Base-by-base conservation (phyloP, 2,797 vertebrate species). In the Sylvia borin region DNA sequence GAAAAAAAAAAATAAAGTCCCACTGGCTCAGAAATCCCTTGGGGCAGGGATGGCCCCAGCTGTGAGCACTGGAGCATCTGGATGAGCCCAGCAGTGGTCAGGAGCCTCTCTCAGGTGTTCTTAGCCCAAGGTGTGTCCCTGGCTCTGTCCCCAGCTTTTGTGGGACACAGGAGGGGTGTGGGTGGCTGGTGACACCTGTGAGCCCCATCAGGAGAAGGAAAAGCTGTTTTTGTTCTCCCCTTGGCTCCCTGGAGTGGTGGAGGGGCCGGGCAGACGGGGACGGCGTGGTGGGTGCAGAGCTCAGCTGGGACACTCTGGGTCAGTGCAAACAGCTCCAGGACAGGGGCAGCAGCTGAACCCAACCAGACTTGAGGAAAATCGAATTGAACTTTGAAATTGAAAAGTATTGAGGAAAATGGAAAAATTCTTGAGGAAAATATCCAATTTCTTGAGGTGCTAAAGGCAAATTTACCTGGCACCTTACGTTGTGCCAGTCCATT, bases 131-230 rank as follows among this genome's bases (percentile, higher is more conserved):
- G 14, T 50, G 57, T 11, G 27, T 55, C 36, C 51, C 27, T 29
- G 43, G 42, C 18, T 43, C 16, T 43, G 80, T 78, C 62, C 67
- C 85, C 65, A 32, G 20, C n/a, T 51, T 85, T 58, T 74, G 36
- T 34, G 0, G 0, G 48, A 42, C 62, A 20, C 0, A 0, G 68
- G 48, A 66, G 65, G 36, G 68, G 4, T 48, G 70, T 2, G 53
- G 73, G 3, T 51, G 5, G 3, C 26, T 88, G 67, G 16, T 40
- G 86, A 38, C 53, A 38, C 51, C 83, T 71, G 86, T 32, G 86
- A 90, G 48, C 15, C 48, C 36, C 68, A 64, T 27, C 73, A 77
- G 70, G 58, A 85, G 26, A 24, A 60, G 73, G 20, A 65, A 36
- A 65, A 55, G 8, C 6, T 5, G 6, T 34, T 84, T 45, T 25